phyloP scores from a whole-genome alignment of 2,888 invertebrate genomes.

The Dryomyza anilis region DNA sequence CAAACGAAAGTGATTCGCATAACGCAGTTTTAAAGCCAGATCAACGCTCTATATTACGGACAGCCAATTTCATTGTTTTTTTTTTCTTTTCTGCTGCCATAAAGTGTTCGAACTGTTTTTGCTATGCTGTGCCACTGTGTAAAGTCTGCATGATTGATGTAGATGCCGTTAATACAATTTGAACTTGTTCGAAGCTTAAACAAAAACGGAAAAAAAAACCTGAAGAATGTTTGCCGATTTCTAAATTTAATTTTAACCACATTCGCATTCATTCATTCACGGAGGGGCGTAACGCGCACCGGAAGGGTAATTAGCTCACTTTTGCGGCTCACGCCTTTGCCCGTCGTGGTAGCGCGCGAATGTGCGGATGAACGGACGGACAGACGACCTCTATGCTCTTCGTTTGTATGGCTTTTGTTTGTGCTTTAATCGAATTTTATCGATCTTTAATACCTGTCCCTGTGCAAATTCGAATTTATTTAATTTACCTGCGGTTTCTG shows the following conservation, averaged over 20 bases:
- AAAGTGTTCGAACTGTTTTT: too few relatives aligned
- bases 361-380: not conserved
- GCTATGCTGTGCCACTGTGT: not conserved
- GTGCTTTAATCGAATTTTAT: constrained; percentile 13
- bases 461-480: constrained; percentile 16
- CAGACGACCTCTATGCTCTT: constrained; percentile 5
- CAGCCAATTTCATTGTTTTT: constrained; percentile 6
- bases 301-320: constrained; percentile 59
- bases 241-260: constrained; percentile 18
- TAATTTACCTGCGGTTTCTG: too few relatives aligned
- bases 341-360: not conserved
- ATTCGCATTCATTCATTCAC: constrained; percentile 44
- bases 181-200: not conserved
- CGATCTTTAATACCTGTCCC: constrained; percentile 7
- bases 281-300: constrained; percentile 55
- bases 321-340: constrained; percentile 52
- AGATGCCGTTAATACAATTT: constrained; percentile 14
- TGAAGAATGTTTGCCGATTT: constrained; percentile 3
- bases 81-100: constrained; percentile 1
- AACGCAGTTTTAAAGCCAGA: not conserved
- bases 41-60: not conserved
- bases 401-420: not conserved
- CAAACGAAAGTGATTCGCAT: constrained; percentile 31
- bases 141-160: constrained; percentile 16
- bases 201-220: not conserved